phyloP scores from a whole-genome alignment of 2,797 vertebrate species.

The Anguilla anguilla region DNA sequence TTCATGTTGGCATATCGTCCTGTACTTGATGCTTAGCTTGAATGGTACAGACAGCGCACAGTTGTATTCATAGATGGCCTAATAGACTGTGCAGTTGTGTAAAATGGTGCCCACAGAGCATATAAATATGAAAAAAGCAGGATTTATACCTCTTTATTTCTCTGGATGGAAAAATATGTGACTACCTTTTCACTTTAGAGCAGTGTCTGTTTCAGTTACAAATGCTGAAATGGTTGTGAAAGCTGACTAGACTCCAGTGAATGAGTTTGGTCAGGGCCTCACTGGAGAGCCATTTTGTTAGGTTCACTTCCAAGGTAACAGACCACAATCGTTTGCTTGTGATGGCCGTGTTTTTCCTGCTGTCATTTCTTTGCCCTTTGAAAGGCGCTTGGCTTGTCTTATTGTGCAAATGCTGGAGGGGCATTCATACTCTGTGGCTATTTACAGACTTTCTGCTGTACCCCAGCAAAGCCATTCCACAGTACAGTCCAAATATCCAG shows the following conservation, averaged over 20 bases:
- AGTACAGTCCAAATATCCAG: not conserved
- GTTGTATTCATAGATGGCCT: not conserved
- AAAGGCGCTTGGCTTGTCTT: not conserved
- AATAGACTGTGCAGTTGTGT: not conserved
- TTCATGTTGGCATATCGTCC: not conserved
- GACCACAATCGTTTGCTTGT: not conserved
- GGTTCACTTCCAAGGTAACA: not conserved
- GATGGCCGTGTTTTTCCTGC: not conserved
- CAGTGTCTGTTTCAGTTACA: not conserved
- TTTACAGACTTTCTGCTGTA: conserved; percentile 11
- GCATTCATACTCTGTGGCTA: not conserved
- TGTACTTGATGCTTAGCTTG: not conserved
- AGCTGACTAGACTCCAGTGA: not conserved
- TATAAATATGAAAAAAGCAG: not conserved
- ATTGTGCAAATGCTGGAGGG: not conserved
- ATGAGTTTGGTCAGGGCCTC: not conserved
- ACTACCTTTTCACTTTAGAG: not conserved
- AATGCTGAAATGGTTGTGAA: not conserved
- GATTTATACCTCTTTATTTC: not conserved
- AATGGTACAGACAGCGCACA: not conserved
- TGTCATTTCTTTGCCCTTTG: not conserved
- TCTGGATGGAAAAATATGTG: not conserved
- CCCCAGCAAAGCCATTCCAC: not conserved
- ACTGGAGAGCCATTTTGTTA: not conserved
- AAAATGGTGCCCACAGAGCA: not conserved